phyloP scores from a whole-genome alignment of 2,888 invertebrate species.

The Stenurella melanura region DNA sequence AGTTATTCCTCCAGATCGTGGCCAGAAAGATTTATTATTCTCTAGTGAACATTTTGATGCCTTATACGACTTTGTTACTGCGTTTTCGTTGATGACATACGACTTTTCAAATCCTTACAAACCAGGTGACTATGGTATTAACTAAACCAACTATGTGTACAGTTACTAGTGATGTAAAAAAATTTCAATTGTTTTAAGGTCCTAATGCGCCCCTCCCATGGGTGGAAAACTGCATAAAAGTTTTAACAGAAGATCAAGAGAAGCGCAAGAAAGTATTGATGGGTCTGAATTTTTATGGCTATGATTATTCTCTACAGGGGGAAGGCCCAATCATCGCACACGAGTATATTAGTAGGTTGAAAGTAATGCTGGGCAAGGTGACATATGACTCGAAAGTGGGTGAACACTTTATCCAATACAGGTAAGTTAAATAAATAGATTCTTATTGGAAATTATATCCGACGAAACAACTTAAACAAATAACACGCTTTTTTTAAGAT shows the following conservation, averaged over 20 bases:
- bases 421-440: conserved; percentile 76
- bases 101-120: conserved; percentile 90
- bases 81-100: conserved; percentile 97
- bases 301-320: conserved; percentile 87
- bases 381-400: conserved; percentile 85
- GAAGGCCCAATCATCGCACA: conserved; percentile 88
- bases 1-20: conserved; percentile 87
- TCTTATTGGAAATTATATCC: too few relatives aligned
- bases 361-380: conserved; percentile 84
- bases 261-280: conserved; percentile 87
- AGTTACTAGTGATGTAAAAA: not conserved
- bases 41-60: conserved; percentile 84
- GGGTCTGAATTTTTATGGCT: conserved; percentile 96
- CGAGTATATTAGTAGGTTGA: conserved; percentile 85
- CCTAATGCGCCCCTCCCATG: conserved; percentile 93
- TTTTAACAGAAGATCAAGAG: conserved; percentile 79
- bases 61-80: conserved; percentile 85
- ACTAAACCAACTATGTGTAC: not conserved
- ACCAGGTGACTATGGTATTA: conserved; percentile 76
- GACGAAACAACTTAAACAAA: too few relatives aligned
- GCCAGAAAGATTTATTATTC: conserved; percentile 85
- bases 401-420: conserved; percentile 91
- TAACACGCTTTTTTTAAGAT: too few relatives aligned
- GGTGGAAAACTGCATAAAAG: conserved; percentile 85
- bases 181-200: conserved; percentile 74